These are phyloP conservation scores for Sebastes steindachneri DNA, from an alignment of 2,797 vertebrate species.

Conservation along the genomic window DNA sequence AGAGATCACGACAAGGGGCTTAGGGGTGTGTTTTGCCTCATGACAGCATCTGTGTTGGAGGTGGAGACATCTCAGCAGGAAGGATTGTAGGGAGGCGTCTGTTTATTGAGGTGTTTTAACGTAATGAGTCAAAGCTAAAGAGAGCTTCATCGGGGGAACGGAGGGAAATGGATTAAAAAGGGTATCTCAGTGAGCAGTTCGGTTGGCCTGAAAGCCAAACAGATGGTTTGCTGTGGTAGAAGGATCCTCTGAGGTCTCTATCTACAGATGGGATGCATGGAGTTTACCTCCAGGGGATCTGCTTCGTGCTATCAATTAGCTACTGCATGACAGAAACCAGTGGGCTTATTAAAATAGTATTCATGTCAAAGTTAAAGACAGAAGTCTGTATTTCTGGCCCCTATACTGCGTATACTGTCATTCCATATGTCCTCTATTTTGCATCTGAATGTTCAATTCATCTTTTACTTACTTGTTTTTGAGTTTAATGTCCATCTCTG, in stretches of 20 bases:
- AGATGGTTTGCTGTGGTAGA: conserved; percentile 70
- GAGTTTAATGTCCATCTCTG: not conserved
- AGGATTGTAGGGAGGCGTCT: conserved; percentile 20
- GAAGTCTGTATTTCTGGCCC: not conserved
- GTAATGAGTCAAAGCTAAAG: conserved; percentile 71
- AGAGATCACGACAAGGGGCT: conserved; percentile 41
- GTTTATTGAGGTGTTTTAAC: conserved; percentile 65
- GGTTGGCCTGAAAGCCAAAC: conserved; percentile 74
- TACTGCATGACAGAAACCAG: conserved; percentile 35
- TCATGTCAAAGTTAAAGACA: conserved; percentile 31
- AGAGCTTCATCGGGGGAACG: conserved; percentile 45
- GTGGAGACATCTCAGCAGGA: conserved; percentile 24
- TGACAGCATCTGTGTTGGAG: conserved; percentile 32
- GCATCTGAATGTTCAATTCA: not conserved
- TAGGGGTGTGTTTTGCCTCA: conserved; percentile 15
- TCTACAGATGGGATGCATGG: conserved; percentile 61
- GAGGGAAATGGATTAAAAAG: conserved; percentile 59
- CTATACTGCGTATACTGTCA: not conserved
- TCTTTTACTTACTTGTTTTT: conserved; percentile 1
- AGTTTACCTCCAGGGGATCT: conserved; percentile 44
- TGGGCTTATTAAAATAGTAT: conserved; percentile 40
- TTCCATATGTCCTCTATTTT: not conserved
- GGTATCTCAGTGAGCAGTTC: conserved; percentile 61
- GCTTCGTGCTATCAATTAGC: conserved; percentile 63
- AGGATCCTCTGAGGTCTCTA: conserved; percentile 65